These are phyloP conservation scores for Meiosimyza decipiens DNA, from an alignment of 2,888 invertebrate species.

Conservation along the genomic window DNA sequence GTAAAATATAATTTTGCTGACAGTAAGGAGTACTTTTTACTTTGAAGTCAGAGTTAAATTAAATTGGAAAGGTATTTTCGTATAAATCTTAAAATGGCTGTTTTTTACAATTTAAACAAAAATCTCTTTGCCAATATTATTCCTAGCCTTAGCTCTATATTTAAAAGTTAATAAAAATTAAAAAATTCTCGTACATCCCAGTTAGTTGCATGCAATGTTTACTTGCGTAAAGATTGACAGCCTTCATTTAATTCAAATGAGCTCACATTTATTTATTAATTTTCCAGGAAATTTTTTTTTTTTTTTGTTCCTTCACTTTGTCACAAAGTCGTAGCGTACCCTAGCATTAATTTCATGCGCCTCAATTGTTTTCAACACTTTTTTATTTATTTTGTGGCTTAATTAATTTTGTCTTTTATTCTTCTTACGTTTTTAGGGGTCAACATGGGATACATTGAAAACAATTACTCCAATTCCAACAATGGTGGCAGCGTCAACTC, in stretches of 20 bases:
- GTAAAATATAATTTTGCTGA: too few species aligned
- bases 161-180: too few species aligned
- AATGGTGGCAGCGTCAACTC: conserved; percentile 96
- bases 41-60: too few species aligned
- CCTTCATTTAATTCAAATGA: conserved; percentile 33
- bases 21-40: too few species aligned
- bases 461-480: conserved; percentile 92
- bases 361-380: not conserved
- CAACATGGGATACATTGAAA: conserved; percentile 91
- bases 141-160: too few species aligned
- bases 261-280: conserved; percentile 38
- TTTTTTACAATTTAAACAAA: too few species aligned
- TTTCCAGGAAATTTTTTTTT: conserved; percentile 14
- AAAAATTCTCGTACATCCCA: too few species aligned
- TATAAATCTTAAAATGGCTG: too few species aligned
- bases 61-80: too few species aligned
- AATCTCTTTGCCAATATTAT: too few species aligned
- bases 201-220: too few species aligned
- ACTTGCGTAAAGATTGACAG: too few species aligned
- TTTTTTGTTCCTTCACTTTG: not conserved
- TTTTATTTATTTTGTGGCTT: conserved; percentile 5
- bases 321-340: not conserved
- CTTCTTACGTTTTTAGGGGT: conserved; percentile 71
- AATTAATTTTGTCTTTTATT: conserved; percentile 17
- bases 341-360: not conserved